A percentile compares a stretch with the other conserved stretches of the same genome.
Conservation (phyloP, 2,113 vertebrate species). For the Pedetes capensis region DNA sequence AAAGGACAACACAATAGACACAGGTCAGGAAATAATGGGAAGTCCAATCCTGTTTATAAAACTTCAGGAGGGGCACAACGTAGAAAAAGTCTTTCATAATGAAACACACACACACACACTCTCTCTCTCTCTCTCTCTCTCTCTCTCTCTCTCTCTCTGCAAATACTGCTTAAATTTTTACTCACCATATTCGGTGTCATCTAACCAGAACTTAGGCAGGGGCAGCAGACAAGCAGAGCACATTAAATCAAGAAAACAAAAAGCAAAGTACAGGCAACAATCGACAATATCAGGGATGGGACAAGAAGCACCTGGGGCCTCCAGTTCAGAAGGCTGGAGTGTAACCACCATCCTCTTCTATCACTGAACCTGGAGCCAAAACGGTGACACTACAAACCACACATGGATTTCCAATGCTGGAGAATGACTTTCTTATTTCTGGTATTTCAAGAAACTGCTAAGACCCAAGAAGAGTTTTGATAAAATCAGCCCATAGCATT, state of each 20-base stretch:
- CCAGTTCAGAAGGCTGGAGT: neutral
- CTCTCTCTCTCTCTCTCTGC: no score
- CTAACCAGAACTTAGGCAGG: neutral
- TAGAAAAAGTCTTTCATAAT: neutral
- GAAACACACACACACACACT: neutral
- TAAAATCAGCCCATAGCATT: neutral
- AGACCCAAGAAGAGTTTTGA: conserved; percentile 18
- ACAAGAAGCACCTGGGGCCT: neutral
- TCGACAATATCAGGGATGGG: no score
- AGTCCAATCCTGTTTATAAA: conserved; percentile 5
- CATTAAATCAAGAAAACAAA: neutral
- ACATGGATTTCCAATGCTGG: neutral
- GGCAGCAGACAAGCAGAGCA: neutral
- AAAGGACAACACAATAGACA: conserved; percentile 27
- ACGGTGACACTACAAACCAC: neutral
- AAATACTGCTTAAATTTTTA: neutral
- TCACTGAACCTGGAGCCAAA: neutral
- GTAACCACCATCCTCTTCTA: neutral
- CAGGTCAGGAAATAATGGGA: conserved; percentile 19
- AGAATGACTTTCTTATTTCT: conserved; percentile 7
- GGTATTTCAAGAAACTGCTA: neutral
- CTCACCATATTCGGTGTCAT: neutral
- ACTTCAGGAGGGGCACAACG: neutral
- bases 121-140: no score
- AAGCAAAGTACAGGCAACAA: neutral